phyloP scores from a whole-genome alignment of 1,140 invertebrate genomes.

The Lerema accius region DNA sequence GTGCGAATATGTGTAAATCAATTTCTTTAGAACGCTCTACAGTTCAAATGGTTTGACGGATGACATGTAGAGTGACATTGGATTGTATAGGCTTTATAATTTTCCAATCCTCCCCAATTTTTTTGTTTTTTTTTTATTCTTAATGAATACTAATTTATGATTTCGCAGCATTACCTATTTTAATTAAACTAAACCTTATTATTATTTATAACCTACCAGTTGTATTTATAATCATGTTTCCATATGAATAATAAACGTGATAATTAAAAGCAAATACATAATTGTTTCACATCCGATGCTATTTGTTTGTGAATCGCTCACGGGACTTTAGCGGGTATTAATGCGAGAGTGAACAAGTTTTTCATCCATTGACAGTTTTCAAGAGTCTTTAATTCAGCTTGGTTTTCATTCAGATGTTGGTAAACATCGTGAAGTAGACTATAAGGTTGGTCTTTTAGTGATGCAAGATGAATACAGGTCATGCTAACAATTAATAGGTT shows the following conservation, averaged over 20 bases:
- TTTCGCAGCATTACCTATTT: too few relatives aligned
- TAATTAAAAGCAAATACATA: conserved; percentile 6
- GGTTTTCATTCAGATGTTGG: not conserved
- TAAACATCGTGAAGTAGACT: not conserved
- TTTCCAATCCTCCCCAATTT: too few relatives aligned
- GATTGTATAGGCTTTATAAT: too few relatives aligned
- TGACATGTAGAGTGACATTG: too few relatives aligned
- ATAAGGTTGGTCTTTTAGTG: not conserved
- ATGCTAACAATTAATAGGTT: too few relatives aligned
- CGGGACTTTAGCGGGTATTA: conserved; percentile 2
- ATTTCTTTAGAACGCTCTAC: too few relatives aligned
- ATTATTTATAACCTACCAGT: not conserved
- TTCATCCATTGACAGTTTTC: conserved; percentile 2
- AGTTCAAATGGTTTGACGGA: too few relatives aligned
- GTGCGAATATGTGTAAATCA: too few relatives aligned
- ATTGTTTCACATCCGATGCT: not conserved
- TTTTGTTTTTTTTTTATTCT: too few relatives aligned
- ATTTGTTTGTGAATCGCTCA: not conserved
- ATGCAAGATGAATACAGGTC: too few relatives aligned
- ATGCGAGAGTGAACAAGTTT: conserved; percentile 15
- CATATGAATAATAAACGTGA: not conserved
- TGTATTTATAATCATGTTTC: not conserved
- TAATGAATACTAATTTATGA: too few relatives aligned
- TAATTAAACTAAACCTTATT: not conserved
- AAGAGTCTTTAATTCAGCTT: not conserved